Base-by-base conservation (phyloP, 2,113 vertebrate species). In the Brienomyrus brachyistius region DNA sequence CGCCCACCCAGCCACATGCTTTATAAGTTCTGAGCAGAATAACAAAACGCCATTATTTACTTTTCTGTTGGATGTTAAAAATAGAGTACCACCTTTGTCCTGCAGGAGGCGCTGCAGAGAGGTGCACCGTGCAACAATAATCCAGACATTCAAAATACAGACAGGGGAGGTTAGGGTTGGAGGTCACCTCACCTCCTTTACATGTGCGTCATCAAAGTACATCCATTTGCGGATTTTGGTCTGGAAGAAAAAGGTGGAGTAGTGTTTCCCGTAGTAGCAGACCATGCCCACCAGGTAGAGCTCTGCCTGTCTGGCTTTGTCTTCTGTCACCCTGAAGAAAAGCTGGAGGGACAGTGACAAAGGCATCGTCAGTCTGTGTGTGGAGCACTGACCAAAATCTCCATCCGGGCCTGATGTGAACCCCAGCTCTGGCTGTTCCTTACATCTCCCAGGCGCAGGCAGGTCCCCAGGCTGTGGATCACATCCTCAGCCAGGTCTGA, bases 281-380 rank as follows among this genome's bases (percentile, higher is more conserved):
- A 99, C 98, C 98, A 99, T 98, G 91, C 98, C 98, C 19, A 99
- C 98, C 93, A 99, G 96, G 95, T 98, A 99, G 50, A 99, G 96
- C 94, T 99, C 98, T 23, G 97, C 94, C 91, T 97, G 97, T 77
- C 97, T 98, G 88, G 98, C 98, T 95, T 97, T 97, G 92, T 98
- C 98, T 95, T 99, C 98, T 9, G 97, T 98, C 92, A 99, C 98
- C 92, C 98, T 95, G 94, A 98, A 98, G 91, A 99, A 99, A 83
- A 98, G 91, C 97, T 98, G 92, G 17, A 83, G 66, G 90, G 50
- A 62, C 10, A 40, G 56, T 15, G 27, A 70, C 43, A 83, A 21
- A 45, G 40, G 47, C 19, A 82, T 1, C 10, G 74, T 89, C 31
- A 40, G 8, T 56, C 21, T 31, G 21, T 40, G 31, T n/a, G 50